Conservation (phyloP, 37 sponge, comb jelly and placozoan species). For the Haliclona indistincta region DNA sequence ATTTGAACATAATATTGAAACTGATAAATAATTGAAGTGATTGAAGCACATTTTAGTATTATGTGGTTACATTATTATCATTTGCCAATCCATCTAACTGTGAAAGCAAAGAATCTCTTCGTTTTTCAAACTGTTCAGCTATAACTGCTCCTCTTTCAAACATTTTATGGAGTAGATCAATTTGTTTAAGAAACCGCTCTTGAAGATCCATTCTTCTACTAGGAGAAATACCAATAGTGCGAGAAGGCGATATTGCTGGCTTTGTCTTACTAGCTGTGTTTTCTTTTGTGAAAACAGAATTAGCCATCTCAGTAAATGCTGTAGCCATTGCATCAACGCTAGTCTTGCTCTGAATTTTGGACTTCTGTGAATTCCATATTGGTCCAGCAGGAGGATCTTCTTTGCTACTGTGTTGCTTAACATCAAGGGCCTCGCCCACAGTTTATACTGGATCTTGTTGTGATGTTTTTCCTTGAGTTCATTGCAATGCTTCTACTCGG, state of each 20-base stretch:
- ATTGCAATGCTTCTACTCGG: constrained; percentile 21
- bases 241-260: neutral
- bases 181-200: constrained; percentile 19
- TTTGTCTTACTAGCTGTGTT: too few relatives aligned
- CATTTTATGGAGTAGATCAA: constrained; percentile 17
- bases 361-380: constrained; percentile 3
- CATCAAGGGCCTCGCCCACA: constrained; percentile 44
- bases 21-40: neutral
- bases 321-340: constrained; percentile 8
- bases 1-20: too few relatives aligned
- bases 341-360: neutral
- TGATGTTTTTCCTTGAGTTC: constrained; percentile 22
- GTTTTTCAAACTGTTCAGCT: constrained; percentile 4
- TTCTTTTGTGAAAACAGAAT: constrained; percentile 7
- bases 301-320: constrained; percentile 34
- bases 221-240: constrained; percentile 11
- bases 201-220: constrained; percentile 30
- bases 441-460: constrained; percentile 31
- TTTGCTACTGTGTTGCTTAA: constrained; percentile 21
- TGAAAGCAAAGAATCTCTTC: constrained; percentile 20
- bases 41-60: neutral
- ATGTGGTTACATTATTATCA: neutral
- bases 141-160: constrained; percentile 25
- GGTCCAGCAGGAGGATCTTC: constrained; percentile 10
- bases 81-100: constrained; percentile 4